These are phyloP conservation scores for Scaptomyza polygonia DNA, from an alignment of 2,888 invertebrate genomes.

Conservation along the genomic window DNA sequence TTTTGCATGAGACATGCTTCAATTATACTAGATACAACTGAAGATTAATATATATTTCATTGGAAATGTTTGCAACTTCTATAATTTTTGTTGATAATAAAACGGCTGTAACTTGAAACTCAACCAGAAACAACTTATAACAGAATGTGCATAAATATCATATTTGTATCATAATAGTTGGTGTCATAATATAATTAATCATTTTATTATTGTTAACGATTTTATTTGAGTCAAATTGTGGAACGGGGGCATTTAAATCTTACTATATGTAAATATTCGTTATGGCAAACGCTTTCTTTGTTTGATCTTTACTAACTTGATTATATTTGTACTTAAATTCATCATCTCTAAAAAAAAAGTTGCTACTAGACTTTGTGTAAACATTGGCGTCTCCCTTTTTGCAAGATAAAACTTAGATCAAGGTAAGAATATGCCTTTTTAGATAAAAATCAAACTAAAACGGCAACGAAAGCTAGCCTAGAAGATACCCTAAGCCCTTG, in stretches of 20 bases:
- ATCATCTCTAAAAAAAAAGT: background rate
- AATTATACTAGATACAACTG: too few relatives aligned
- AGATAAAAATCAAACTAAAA: background rate
- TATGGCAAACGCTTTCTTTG: background rate
- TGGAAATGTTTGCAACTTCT: background rate
- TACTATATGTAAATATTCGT: too few relatives aligned
- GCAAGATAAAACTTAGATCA: background rate
- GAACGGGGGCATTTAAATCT: background rate
- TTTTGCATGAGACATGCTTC: conserved; percentile 36
- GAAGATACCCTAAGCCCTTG: too few relatives aligned
- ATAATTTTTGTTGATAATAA: background rate
- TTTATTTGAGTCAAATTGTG: background rate
- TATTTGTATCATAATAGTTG: background rate
- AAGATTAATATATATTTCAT: background rate
- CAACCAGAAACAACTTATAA: background rate
- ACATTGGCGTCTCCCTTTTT: background rate
- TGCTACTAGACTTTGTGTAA: background rate
- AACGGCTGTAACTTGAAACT: background rate
- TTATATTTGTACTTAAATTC: background rate
- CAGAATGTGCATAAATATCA: background rate
- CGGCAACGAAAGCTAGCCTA: too few relatives aligned
- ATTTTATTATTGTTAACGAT: background rate
- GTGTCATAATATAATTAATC: background rate
- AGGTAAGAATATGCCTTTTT: background rate
- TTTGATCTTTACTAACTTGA: background rate